These are phyloP conservation scores for Eulemur mongoz DNA, from an alignment of 2,797 vertebrate species.

Conservation along the genomic window DNA sequence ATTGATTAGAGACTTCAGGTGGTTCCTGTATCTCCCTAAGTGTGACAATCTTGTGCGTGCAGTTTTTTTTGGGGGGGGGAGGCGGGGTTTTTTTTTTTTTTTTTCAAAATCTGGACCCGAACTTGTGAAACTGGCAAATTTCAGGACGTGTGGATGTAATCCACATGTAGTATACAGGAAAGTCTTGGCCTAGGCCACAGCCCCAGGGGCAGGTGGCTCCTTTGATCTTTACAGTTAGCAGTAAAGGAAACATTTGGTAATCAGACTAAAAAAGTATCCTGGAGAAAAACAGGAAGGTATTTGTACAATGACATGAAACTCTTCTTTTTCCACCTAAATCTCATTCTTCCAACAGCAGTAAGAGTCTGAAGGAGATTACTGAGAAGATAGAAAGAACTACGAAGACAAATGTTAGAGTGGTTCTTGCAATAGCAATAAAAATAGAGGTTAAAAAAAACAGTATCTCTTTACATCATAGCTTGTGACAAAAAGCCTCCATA, in stretches of 20 bases:
- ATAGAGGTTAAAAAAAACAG: neutral
- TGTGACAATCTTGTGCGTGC: neutral
- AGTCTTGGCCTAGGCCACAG: neutral
- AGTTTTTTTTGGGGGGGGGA: neutral
- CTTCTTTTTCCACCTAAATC: constrained; percentile 16
- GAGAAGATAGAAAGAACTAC: neutral
- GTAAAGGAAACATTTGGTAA: constrained; percentile 64
- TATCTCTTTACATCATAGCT: neutral
- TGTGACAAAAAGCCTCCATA: neutral
- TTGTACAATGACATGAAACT: neutral
- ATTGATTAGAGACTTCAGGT: neutral
- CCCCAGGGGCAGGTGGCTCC: neutral
- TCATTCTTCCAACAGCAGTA: neutral
- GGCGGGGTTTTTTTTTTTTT: neutral
- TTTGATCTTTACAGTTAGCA: constrained; percentile 45
- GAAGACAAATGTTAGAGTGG: neutral
- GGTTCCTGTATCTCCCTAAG: neutral
- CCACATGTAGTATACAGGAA: constrained; percentile 10
- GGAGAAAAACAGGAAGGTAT: constrained; percentile 27
- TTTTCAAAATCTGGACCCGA: neutral
- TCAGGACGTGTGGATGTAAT: neutral
- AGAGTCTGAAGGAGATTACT: neutral
- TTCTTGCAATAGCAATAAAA: neutral
- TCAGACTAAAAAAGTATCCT: constrained; percentile 2
- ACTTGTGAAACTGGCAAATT: constrained; percentile 42